Evolutionary conservation across 2,113 vertebrate species (phyloP), one percentile per base, ranked within the genome.

Genomic region (Ammodytes dubius): DNA sequence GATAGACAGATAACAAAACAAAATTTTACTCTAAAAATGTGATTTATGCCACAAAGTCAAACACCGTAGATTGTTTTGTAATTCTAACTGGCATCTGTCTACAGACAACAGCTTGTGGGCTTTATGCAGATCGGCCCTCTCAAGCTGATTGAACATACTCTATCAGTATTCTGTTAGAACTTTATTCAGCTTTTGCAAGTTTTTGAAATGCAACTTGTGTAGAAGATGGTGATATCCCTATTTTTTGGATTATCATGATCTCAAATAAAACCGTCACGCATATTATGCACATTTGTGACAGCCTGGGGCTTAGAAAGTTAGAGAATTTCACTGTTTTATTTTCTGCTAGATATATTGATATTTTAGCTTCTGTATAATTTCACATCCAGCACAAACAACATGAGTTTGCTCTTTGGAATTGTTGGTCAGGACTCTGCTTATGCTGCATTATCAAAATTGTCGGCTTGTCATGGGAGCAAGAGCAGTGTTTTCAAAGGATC

Each of bases 381-480:
- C 45, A 43, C 61, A 15, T 58, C 11, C 53, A 39, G 14, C 43
- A 49, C 19, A 49, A 60, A 50, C 27, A 60, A 68, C 27, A 40
- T 17, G 40, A 68, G 46, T 50, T 70, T 59, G 10, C 42, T 76
- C 17, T 70, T 75, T 65, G 3, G 6, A 64, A 10, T 35, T 58
- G 53, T 68, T 64, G 53, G 13, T 12, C 40, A 15, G 66, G 45
- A n/a, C 46, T 59, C 17, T 59, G 52, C 67, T 76, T 52, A 72
- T 7, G 27, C 40, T 42, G 74, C 74, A 42, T 67, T 27, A 49
- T 40, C 57, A 56, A 63, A 27, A 49, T 19, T 56, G 27, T 75
- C 64, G 56, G 50, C 8, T 5, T 65, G 67, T 71, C n/a, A 50
- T 12, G 15, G 61, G 52, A 42, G 58, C 52, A 13, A 4, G 53